phyloP scores from a whole-genome alignment of 2,113 vertebrate genomes.

The Syrrhaptes paradoxus region DNA sequence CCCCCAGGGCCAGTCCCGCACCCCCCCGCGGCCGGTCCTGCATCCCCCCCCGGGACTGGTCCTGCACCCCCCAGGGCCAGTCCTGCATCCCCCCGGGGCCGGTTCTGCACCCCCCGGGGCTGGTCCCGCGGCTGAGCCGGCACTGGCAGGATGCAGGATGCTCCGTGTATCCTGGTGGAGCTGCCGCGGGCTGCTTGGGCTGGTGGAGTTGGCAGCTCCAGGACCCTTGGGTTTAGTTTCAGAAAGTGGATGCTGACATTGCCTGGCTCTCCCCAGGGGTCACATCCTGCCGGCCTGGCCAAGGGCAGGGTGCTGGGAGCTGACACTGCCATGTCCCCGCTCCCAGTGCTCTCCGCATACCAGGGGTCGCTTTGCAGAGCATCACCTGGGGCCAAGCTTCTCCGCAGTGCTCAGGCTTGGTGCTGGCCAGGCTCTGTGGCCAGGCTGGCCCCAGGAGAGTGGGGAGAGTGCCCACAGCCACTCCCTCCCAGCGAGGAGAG shows the following conservation, averaged over 20 bases:
- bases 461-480: not conserved
- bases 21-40: not conserved
- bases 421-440: not conserved
- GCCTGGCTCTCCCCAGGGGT: not conserved
- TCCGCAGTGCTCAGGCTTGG: rapidly evolving
- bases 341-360: not conserved
- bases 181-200: not conserved
- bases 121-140: not conserved
- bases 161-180: not conserved
- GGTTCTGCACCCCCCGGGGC: not conserved
- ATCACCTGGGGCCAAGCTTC: not conserved
- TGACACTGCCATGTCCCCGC: not conserved
- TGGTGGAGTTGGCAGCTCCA: not conserved
- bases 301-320: not conserved
- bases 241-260: not conserved
- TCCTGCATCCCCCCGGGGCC: no score
- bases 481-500: not conserved
- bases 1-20: no score
- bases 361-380: not conserved
- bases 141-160: not conserved
- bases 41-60: not conserved
- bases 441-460: not conserved
- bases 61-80: no score
- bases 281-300: not conserved
- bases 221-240: not conserved